Base-by-base conservation (phyloP, 2,113 vertebrate species). In the Pterocles burchelli region DNA sequence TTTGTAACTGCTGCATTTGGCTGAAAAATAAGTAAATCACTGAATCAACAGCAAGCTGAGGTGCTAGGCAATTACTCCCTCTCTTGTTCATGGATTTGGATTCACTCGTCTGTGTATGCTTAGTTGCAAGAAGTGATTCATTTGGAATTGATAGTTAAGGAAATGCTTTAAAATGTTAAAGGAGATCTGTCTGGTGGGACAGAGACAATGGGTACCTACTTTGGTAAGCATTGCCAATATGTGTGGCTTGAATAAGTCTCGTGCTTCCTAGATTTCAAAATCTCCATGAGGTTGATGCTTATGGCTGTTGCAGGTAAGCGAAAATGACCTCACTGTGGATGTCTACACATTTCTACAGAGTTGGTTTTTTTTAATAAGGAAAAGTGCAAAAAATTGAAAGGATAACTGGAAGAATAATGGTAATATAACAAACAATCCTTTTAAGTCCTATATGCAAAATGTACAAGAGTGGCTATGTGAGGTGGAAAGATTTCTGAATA, bases 281-380 rank as follows among this genome's bases (percentile, higher is more conserved):
- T 55, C 38, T 67, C 52, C 8, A 5, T 57, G 46, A 81, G 41
- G 61, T 63, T 68, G 61, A 13, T 81, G 46, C 10, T 48, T 11
- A 1, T 49, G 45, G 29, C 19, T 88, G 81, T 36, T 55, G 66
- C 14, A 48, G 7, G 7, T 67, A 36, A 75, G 29, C 1, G 0
- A 51, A 63, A 59, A 21, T 34, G 28, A 74, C 28, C 19, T 68
- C 48, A 26, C n/a, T 68, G 13, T 31, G 48, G n/a, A 20, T 0
- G 0, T 61, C 33, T 52, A 33, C 36, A 65, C 5, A 22, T 46
- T 0, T 0, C 14, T 63, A 9, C 8, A 24, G 20, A 15, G 11
- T 36, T 75, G 33, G 2, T 20, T 0, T 15, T 92, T 82, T 77
- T 71, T 36, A n/a, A 45, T 43, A 10, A 22, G 33, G 7, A 82